A percentile compares a stretch with the other conserved stretches of the same genome.
These are phyloP conservation scores for Hirtodrosophila histrioides DNA, from an alignment of 2,888 invertebrate species.

Conservation along the genomic window DNA sequence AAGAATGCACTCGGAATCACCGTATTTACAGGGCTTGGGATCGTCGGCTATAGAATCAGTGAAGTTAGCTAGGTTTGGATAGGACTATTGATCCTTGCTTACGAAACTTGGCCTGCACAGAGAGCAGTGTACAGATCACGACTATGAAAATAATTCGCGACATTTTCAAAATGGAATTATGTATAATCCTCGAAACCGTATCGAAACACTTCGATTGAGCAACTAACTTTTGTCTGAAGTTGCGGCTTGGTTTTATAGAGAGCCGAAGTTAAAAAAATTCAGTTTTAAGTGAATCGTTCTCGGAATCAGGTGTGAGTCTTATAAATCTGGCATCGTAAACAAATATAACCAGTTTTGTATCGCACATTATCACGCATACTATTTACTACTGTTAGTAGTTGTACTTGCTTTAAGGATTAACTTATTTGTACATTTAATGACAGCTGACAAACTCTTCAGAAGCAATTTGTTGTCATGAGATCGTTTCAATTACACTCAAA, in stretches of 20 bases:
- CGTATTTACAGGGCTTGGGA: slow-evolving; percentile 76
- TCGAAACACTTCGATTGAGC: slow-evolving; percentile 5
- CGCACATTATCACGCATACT: slow-evolving; percentile 1
- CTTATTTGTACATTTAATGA: slow-evolving; percentile 3
- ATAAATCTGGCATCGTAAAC: not conserved
- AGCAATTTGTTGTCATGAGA: not conserved
- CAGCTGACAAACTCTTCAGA: slow-evolving; percentile 3
- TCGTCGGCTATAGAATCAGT: slow-evolving; percentile 57
- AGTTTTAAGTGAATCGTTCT: too few species aligned
- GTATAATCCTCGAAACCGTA: not conserved
- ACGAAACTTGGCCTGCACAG: slow-evolving; percentile 55
- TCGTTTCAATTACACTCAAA: too few species aligned
- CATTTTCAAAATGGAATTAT: slow-evolving; percentile 15
- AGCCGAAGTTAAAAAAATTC: not conserved
- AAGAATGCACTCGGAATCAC: slow-evolving; percentile 65
- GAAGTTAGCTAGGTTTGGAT: not conserved
- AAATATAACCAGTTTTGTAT: slow-evolving; percentile 35
- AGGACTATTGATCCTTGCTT: slow-evolving; percentile 29
- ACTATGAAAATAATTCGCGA: slow-evolving; percentile 6
- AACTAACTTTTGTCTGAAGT: slow-evolving; percentile 24
- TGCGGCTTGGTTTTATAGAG: slow-evolving; percentile 39
- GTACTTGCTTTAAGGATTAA: not conserved
- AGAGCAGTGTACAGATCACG: slow-evolving; percentile 13
- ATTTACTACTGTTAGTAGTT: not conserved
- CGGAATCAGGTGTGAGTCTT: not conserved